Percentiles rank a stretch among this genome's conserved stretches.
Conservation (phyloP, 2,113 vertebrate genomes). For the Nothobranchius furzeri region DNA sequence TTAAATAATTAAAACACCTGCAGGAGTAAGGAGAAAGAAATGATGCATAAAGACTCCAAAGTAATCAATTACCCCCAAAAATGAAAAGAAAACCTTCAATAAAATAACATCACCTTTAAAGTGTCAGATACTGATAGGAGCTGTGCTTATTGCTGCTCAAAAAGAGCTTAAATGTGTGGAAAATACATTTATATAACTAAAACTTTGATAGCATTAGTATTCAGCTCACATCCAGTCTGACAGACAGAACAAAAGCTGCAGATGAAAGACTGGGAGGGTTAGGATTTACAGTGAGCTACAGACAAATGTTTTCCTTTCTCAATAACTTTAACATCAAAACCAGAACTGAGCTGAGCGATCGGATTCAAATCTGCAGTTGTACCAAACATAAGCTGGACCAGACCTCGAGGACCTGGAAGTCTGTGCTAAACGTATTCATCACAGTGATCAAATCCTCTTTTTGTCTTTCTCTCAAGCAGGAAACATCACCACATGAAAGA, state of each 20-base stretch:
- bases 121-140: conserved; percentile 19
- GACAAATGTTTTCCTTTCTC: conserved; percentile 20
- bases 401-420: background rate
- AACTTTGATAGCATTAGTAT: conserved; percentile 25
- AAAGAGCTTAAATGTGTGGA: background rate
- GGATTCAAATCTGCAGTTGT: conserved; percentile 27
- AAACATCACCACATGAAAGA: too few relatives aligned
- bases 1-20: conserved; percentile 29
- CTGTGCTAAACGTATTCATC: too few relatives aligned
- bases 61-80: background rate
- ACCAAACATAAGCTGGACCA: conserved; percentile 26
- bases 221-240: conserved; percentile 25
- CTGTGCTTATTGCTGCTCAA: background rate
- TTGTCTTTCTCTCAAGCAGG: too few relatives aligned
- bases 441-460: background rate
- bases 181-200: background rate
- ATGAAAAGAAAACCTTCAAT: conserved; percentile 5
- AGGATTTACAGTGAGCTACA: conserved; percentile 14
- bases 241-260: conserved; percentile 4
- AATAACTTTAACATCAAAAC: conserved; percentile 12
- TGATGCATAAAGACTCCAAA: conserved; percentile 22
- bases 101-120: conserved; percentile 14
- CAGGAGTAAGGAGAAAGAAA: conserved; percentile 17
- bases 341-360: conserved; percentile 29
- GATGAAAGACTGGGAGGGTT: conserved; percentile 1